Conservation (phyloP, 2,113 vertebrate genomes). For the Antennarius striatus region DNA sequence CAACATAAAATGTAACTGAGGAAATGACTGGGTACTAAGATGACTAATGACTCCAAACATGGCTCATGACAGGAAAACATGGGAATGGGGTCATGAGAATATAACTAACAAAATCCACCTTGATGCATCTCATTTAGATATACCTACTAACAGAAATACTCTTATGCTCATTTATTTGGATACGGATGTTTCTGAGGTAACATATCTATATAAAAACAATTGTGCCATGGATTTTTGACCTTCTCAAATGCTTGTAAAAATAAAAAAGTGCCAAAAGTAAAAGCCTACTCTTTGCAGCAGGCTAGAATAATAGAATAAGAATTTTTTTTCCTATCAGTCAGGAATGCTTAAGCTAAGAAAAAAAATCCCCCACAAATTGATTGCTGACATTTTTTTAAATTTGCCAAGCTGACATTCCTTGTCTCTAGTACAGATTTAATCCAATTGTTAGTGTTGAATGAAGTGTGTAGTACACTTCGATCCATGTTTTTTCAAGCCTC, state of each 20-base stretch:
- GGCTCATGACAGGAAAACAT: not conserved
- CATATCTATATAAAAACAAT: not conserved
- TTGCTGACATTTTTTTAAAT: not conserved
- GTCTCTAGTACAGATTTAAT: slow-evolving; percentile 3
- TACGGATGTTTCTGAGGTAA: not conserved
- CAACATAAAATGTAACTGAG: not conserved
- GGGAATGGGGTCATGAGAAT: not conserved
- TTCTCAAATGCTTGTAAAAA: too few species aligned
- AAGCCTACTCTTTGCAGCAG: too few species aligned
- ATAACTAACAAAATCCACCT: too few species aligned
- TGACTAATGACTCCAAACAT: not conserved
- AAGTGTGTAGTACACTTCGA: too few species aligned
- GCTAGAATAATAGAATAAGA: too few species aligned
- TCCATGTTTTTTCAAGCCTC: too few species aligned
- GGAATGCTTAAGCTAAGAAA: not conserved
- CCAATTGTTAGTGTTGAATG: not conserved
- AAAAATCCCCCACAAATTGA: not conserved
- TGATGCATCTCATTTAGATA: too few species aligned
- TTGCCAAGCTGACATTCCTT: slow-evolving; percentile 16
- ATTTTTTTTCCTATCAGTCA: not conserved
- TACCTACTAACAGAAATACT: too few species aligned
- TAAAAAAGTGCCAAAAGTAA: too few species aligned
- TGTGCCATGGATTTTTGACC: too few species aligned
- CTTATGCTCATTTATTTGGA: not conserved
- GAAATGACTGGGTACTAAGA: not conserved